phyloP scores from a whole-genome alignment of 2,888 invertebrate genomes.

The Pollenia griseotomentosa region DNA sequence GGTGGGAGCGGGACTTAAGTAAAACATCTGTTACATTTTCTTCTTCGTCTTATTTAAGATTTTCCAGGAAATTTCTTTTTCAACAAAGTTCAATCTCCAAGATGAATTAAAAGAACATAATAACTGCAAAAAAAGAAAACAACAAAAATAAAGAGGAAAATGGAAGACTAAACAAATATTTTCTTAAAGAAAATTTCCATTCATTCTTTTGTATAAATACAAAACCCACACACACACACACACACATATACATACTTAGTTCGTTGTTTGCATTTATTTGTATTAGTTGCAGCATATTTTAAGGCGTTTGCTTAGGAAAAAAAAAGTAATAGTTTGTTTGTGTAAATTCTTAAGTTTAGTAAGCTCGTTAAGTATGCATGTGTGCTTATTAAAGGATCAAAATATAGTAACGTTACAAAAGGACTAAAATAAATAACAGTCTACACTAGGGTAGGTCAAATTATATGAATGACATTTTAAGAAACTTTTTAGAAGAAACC shows the following conservation, averaged over 20 bases:
- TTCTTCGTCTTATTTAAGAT: slow-evolving; percentile 22
- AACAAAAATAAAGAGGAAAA: background rate
- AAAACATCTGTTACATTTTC: slow-evolving; percentile 52
- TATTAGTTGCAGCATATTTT: slow-evolving; percentile 58
- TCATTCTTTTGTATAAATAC: slow-evolving; percentile 21
- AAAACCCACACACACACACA: slow-evolving; percentile 34
- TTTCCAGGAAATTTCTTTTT: slow-evolving; percentile 38
- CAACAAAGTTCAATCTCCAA: slow-evolving; percentile 22
- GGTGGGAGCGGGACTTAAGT: background rate
- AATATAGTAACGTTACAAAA: slow-evolving; percentile 19
- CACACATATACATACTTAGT: slow-evolving; percentile 30
- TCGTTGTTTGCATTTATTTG: slow-evolving; percentile 54
- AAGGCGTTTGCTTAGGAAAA: slow-evolving; percentile 46
- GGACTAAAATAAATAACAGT: slow-evolving; percentile 39
- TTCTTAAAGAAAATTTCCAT: slow-evolving; percentile 62
- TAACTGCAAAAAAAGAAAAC: slow-evolving; percentile 6
- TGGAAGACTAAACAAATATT: slow-evolving; percentile 62
- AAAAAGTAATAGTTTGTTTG: slow-evolving; percentile 1
- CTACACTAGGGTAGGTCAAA: background rate
- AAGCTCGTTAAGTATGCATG: slow-evolving; percentile 53
- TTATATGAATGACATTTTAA: too few relatives aligned
- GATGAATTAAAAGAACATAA: background rate
- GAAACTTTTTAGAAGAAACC: too few relatives aligned
- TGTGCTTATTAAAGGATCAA: slow-evolving; percentile 59
- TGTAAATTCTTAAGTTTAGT: slow-evolving; percentile 7